Base-by-base conservation (phyloP, 2,113 vertebrate genomes). In the Camelus dromedarius region DNA sequence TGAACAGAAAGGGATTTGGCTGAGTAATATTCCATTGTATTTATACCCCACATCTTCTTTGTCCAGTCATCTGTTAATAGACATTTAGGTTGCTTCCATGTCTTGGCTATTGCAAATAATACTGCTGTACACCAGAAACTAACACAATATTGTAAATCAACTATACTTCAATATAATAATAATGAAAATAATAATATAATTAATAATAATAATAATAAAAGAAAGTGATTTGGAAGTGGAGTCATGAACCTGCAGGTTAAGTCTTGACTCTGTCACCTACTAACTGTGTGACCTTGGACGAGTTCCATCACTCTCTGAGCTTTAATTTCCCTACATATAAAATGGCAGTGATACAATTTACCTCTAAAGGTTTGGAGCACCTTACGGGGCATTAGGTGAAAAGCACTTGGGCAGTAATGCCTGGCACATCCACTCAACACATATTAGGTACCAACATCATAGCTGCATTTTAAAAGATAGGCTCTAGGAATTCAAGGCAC, bases 381-480 rank as follows among this genome's bases (percentile, higher is more conserved):
- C 24, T 80, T 35, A 86, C n/a, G 24, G 19, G 73, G 6, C 30
- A 48, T 8, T 62, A 8, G 0, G 0, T 6, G 46, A 26, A 76
- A 50, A 72, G 28, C 6, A 18, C 42, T 75, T 87, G 69, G 32
- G 32, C 32, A 26, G 38, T 1, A 24, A 46, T 4, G 14, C 26
- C 18, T 19, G 38, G 58, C 22, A 28, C 10, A 3, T 0, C 19
- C 24, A 14, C 8, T 58, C 38, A 26, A 3, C 42, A 13, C 32
- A 16, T 0, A 30, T 26, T 4, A 75, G 66, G 46, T 35, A 9
- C 19, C 13, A 16, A 16, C n/a, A 10, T 8, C 32, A 67, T 0
- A 26, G 50, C 26, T 42, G 26, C 13, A 6, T 50, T 69, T 52
- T 32, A 5, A 58, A 95, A 38, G 52, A 32, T 0, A 30, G 28